Conservation (phyloP, 2,797 vertebrate genomes). For the Spinus olivaceus region DNA sequence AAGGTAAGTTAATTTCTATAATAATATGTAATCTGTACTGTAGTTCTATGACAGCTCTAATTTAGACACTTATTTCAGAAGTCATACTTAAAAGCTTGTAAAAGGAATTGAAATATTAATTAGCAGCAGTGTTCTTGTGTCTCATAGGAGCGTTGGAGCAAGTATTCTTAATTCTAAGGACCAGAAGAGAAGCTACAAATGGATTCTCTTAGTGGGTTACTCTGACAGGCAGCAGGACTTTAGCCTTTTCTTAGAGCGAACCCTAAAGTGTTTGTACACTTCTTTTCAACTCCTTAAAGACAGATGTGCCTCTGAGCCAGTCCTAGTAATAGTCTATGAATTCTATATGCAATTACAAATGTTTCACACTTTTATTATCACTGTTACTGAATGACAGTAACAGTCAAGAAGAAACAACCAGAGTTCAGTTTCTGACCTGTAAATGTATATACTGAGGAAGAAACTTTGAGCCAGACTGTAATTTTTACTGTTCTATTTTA, state of each 20-base stretch:
- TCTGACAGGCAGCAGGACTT: background rate
- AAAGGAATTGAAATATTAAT: background rate
- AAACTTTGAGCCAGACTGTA: background rate
- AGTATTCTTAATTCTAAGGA: background rate
- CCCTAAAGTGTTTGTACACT: background rate
- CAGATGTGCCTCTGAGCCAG: background rate
- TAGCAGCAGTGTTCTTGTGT: background rate
- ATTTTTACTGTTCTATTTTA: background rate
- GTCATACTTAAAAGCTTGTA: background rate
- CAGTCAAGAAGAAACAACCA: background rate
- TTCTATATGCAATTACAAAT: background rate
- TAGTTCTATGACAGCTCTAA: background rate
- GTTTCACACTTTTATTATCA: background rate
- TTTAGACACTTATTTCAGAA: background rate
- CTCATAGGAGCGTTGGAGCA: rapidly evolving
- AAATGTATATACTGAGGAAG: background rate
- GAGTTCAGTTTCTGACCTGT: background rate
- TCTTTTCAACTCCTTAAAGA: background rate
- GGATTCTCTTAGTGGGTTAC: background rate
- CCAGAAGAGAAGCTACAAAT: background rate
- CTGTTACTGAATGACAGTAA: background rate
- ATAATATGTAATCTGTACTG: background rate
- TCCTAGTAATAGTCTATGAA: background rate
- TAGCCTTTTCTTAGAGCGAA: background rate
- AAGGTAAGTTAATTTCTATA: constrained; percentile 73